Evolutionary conservation across 2,888 invertebrate genomes (phyloP).

Genomic region (Dermolepida albohirtum): DNA sequence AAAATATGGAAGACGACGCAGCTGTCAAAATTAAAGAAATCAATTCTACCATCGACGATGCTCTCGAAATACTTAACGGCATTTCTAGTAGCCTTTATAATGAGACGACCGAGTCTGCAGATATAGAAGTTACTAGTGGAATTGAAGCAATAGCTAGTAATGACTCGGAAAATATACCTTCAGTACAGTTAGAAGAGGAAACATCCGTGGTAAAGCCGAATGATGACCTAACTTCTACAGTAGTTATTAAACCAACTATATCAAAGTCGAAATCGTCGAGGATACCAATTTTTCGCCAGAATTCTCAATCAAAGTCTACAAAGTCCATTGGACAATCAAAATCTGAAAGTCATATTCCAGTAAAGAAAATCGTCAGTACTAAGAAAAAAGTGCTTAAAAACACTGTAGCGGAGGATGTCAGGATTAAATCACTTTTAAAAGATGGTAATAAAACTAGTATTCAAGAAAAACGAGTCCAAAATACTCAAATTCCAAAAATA

Average conservation of each 20-base stretch:
- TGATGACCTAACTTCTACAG: not conserved
- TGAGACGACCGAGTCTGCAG: not conserved
- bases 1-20: not conserved
- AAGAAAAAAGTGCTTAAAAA: not conserved
- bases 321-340: slow-evolving; percentile 35
- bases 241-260: slow-evolving; percentile 43
- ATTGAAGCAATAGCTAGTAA: not conserved
- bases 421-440: no score
- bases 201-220: not conserved
- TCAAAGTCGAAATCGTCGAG: slow-evolving; percentile 57
- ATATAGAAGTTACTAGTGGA: not conserved
- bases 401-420: no score
- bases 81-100: not conserved
- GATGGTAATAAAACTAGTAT: no score
- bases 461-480: no score
- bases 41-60: slow-evolving; percentile 7
- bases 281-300: slow-evolving; percentile 61
- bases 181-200: not conserved
- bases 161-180: not conserved
- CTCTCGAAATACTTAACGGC: slow-evolving; percentile 1
- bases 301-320: slow-evolving; percentile 53
- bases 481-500: no score
- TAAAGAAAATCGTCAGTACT: slow-evolving; percentile 18
- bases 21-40: slow-evolving; percentile 10
- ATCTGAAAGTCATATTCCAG: slow-evolving; percentile 41